Percentiles rank a stretch among this genome's conserved stretches.
phyloP scores from a whole-genome alignment of 1,140 invertebrate genomes.

The Mamestra configurata region DNA sequence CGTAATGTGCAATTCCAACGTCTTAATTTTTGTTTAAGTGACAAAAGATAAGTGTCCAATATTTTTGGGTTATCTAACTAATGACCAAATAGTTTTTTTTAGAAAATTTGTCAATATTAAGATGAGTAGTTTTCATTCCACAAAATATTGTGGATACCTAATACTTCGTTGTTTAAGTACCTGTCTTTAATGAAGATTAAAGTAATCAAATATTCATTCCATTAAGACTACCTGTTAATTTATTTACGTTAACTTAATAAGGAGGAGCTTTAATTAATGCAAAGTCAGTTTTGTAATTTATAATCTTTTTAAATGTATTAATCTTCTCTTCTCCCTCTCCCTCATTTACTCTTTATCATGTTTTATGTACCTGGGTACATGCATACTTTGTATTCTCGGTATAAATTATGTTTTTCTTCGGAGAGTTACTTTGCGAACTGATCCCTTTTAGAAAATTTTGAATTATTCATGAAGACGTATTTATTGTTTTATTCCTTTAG shows the following conservation, averaged over 20 bases:
- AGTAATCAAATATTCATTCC: constrained; percentile 5
- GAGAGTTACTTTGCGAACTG: constrained; percentile 25
- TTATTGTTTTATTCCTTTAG: constrained; percentile 28
- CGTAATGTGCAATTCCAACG: too few species aligned
- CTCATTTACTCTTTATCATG: constrained; percentile 1
- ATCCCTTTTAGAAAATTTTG: constrained; percentile 48
- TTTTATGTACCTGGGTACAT: constrained; percentile 10
- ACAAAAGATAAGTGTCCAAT: too few species aligned
- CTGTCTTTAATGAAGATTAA: constrained; percentile 3
- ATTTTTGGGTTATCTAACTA: too few species aligned
- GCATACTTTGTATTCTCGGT: constrained; percentile 11
- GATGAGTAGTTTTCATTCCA: too few species aligned
- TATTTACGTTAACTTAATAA: constrained; percentile 1
- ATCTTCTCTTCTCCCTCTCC: neutral
- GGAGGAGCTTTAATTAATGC: neutral
- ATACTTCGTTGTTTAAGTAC: neutral
- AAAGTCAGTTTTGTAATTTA: neutral
- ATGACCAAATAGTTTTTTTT: too few species aligned
- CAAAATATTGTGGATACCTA: too few species aligned
- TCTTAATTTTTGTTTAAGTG: too few species aligned
- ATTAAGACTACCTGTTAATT: constrained; percentile 6
- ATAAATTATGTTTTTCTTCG: constrained; percentile 28
- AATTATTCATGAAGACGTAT: constrained; percentile 32
- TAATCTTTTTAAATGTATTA: neutral
- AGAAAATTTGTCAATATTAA: too few species aligned